Conservation (phyloP, 64 coral and sea anemone species). For the Platygyra sinensis region DNA sequence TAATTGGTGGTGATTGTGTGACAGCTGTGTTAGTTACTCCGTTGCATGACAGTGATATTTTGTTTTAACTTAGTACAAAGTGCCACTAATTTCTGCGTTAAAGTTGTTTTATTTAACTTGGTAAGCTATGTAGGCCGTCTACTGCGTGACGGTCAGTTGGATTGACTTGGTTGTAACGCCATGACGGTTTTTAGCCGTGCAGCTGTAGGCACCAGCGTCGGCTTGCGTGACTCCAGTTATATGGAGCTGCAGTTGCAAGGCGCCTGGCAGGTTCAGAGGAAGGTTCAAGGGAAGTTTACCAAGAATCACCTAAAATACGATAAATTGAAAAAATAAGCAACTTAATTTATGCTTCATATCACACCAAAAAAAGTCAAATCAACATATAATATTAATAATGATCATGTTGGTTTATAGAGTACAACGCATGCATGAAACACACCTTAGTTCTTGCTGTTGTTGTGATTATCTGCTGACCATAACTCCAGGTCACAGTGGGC, state of each 20-base stretch:
- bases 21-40: too few relatives aligned
- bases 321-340: not conserved
- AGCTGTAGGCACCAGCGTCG: conserved; percentile 20
- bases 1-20: too few relatives aligned
- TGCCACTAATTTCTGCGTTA: too few relatives aligned
- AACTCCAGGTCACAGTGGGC: conserved; percentile 16
- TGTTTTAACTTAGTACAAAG: too few relatives aligned
- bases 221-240: conserved; percentile 6
- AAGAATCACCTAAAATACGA: conserved; percentile 5
- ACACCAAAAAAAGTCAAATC: too few relatives aligned
- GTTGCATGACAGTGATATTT: too few relatives aligned
- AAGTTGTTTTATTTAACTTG: too few relatives aligned
- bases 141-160: not conserved
- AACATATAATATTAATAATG: not conserved
- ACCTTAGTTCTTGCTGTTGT: conserved; percentile 4
- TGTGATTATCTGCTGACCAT: conserved; percentile 4
- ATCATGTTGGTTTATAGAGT: not conserved
- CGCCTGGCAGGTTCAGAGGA: not conserved
- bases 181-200: conserved; percentile 19
- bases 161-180: not conserved
- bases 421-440: not conserved
- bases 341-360: not conserved
- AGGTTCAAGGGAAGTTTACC: not conserved
- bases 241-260: conserved; percentile 16
- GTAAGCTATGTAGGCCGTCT: too few relatives aligned